These are phyloP conservation scores for Montipora capricornis DNA, from an alignment of 64 coral and sea anemone genomes.

Conservation along the genomic window DNA sequence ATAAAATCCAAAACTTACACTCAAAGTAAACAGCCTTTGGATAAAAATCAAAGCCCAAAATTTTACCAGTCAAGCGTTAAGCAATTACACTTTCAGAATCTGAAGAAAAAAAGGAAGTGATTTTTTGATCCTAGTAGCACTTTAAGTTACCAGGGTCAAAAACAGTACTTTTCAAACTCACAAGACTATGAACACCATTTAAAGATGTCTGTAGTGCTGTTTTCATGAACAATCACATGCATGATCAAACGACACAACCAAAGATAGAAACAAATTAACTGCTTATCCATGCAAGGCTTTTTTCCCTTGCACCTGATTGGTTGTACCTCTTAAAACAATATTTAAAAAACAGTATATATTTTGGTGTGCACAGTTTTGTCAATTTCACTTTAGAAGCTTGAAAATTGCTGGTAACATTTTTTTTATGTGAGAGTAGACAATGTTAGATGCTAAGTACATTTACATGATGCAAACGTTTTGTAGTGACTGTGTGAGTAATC, in stretches of 20 bases:
- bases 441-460: background rate
- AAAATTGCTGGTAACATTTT: background rate
- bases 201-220: background rate
- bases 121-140: no score
- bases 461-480: no score
- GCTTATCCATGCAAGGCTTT: background rate
- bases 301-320: background rate
- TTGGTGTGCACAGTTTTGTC: background rate
- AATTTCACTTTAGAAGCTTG: background rate
- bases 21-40: no score
- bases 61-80: no score
- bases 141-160: conserved; percentile 1
- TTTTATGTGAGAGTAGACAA: background rate
- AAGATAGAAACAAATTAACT: background rate
- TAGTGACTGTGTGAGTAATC: background rate
- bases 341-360: background rate
- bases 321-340: background rate
- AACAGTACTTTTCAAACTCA: background rate
- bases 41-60: no score
- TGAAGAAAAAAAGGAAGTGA: no score
- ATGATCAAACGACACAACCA: background rate
- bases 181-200: background rate
- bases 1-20: no score
- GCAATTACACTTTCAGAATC: no score
- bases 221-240: background rate